Percentiles rank a stretch among this genome's conserved stretches.
phyloP scores from a whole-genome alignment of 2,888 invertebrate species.

The Lithophane leautieri region DNA sequence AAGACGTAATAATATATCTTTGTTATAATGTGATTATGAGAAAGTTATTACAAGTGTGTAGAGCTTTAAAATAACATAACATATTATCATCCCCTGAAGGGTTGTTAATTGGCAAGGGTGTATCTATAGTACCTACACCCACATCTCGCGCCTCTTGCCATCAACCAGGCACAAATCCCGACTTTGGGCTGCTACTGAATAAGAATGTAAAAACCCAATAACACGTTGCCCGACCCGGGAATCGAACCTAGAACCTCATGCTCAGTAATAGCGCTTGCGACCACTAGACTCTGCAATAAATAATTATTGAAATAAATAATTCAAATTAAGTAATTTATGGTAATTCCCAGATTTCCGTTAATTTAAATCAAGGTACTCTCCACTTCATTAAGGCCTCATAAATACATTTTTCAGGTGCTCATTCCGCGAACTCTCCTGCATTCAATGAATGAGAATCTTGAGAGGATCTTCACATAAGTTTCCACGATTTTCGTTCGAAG shows the following conservation, averaged over 20 bases:
- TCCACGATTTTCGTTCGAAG: constrained; percentile 16
- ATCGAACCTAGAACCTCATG: not conserved
- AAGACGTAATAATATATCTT: not conserved
- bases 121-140: not conserved
- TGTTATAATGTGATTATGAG: not conserved
- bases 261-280: not conserved
- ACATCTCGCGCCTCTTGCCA: not conserved
- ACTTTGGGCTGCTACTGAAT: not conserved
- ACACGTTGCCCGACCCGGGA: not conserved
- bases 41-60: not conserved
- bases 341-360: not conserved
- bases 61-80: not conserved
- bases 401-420: not conserved
- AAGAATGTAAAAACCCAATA: not conserved
- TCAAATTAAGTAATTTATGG: not conserved
- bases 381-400: not conserved
- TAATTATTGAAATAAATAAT: not conserved
- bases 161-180: not conserved
- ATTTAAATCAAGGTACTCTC: constrained; percentile 4
- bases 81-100: not conserved
- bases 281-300: not conserved
- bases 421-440: constrained; percentile 1
- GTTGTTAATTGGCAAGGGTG: not conserved
- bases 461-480: constrained; percentile 14
- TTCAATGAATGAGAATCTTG: constrained; percentile 21